A percentile compares a stretch with the other conserved stretches of the same genome.
Evolutionary conservation across 2,888 invertebrate species (phyloP).

Genomic region (Dascillus cervinus): DNA sequence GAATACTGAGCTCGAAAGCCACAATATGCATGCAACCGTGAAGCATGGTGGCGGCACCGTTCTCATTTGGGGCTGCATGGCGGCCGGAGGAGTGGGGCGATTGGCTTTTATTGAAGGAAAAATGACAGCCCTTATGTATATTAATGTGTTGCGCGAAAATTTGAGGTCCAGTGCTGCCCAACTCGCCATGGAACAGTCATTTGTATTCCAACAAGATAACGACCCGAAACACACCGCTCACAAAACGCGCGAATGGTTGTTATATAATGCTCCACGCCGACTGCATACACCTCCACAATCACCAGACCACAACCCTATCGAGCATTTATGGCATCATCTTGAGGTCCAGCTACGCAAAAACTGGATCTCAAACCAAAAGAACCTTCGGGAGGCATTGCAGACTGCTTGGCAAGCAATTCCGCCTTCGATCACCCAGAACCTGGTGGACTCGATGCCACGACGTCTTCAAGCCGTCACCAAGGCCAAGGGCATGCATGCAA

Average conservation of each 20-base stretch:
- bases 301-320: slow-evolving; percentile 6
- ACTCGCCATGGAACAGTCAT: background rate
- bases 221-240: slow-evolving; percentile 3
- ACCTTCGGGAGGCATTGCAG: background rate
- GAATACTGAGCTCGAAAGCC: slow-evolving; percentile 15
- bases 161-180: background rate
- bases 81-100: slow-evolving; percentile 18
- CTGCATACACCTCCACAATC: slow-evolving; percentile 2
- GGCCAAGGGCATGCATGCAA: too few relatives aligned
- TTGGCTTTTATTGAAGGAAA: slow-evolving; percentile 20
- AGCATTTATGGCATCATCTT: slow-evolving; percentile 4
- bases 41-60: slow-evolving; percentile 25
- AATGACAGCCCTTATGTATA: slow-evolving; percentile 7
- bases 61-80: slow-evolving; percentile 23
- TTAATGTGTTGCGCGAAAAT: slow-evolving; percentile 2
- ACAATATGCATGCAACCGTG: slow-evolving; percentile 19
- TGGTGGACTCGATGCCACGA: slow-evolving; percentile 2
- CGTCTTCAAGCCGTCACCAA: slow-evolving; percentile 1
- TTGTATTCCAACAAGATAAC: slow-evolving; percentile 3
- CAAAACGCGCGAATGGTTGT: background rate
- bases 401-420: slow-evolving; percentile 4
- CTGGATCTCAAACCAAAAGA: background rate
- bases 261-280: background rate
- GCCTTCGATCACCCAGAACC: background rate
- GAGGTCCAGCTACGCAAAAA: background rate